A percentile compares a stretch with the other conserved stretches of the same genome.
Conservation (phyloP, 2,797 vertebrate genomes). For the Alexandromys oeconomus region DNA sequence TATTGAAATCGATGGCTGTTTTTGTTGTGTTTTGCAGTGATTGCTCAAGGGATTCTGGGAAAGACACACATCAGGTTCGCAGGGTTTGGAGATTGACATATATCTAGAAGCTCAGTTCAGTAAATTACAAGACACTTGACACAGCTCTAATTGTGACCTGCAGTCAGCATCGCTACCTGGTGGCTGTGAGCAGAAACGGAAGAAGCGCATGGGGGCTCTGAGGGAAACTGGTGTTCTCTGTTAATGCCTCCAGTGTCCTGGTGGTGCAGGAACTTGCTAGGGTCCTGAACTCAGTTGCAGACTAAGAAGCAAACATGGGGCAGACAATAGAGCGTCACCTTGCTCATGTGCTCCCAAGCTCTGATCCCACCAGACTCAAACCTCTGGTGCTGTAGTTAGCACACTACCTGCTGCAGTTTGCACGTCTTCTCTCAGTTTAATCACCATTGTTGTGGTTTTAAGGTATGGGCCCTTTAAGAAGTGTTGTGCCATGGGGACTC, state of each 20-base stretch:
- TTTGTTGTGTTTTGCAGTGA: background rate
- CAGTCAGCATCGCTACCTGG: background rate
- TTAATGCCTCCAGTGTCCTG: background rate
- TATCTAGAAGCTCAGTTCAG: background rate
- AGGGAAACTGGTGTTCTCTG: background rate
- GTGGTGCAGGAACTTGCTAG: background rate
- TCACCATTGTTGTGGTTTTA: no score
- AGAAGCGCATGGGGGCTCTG: accelerated
- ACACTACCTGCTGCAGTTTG: background rate
- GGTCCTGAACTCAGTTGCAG: background rate
- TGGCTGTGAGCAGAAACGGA: background rate
- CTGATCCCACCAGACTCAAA: accelerated
- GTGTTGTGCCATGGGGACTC: background rate
- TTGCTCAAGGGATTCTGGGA: background rate
- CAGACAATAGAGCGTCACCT: background rate
- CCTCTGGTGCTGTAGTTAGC: no score
- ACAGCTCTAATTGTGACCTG: background rate
- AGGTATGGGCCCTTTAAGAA: background rate
- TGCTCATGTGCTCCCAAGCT: background rate
- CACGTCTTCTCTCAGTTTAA: background rate
- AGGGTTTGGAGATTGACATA: background rate
- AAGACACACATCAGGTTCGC: background rate
- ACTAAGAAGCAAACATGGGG: background rate
- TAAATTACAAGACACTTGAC: background rate
- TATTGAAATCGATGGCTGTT: background rate